Base-by-base conservation (phyloP, 2,113 vertebrate genomes). In the Oriolus oriolus region DNA sequence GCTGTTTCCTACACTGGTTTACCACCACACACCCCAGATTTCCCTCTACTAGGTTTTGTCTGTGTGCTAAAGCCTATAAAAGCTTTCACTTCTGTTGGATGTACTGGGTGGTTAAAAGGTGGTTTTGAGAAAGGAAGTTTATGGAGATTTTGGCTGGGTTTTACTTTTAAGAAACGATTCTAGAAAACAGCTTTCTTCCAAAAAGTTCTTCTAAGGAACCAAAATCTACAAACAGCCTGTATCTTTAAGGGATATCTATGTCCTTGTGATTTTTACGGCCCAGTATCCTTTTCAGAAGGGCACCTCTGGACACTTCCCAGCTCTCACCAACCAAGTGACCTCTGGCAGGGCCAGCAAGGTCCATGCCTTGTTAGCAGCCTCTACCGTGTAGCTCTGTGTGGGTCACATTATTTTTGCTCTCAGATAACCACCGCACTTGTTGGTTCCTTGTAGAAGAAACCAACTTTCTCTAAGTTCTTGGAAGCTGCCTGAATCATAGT, bases 381-480 rank as follows among this genome's bases (percentile, higher is more conserved):
- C 41, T 53, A 10, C n/a, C 49, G 6, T 4, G 0, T 39, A 7
- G 19, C 4, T 60, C 8, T 53, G 10, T 6, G 1, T 17, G 3
- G 4, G 28, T 70, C 35, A 31, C 3, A 0, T 53, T 45, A 22
- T 39, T 53, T 89, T 82, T 84, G 8, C 20, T 30, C 23, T 75
- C 47, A 3, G 4, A 6, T 59, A 52, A 42, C 23, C 17, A 42
- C 12, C 24, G 28, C 0, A 0, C 28, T 81, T 35, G 13, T n/a
- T 47, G 10, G 13, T 28, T 80, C 60, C 60, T 66, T 66, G 12
- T 61, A 37, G 49, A 73, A 57, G 49, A 45, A 14, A 2, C 7
- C 35, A 18, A 9, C 39, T 56, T 83, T 5, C 18, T 54, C 2
- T 41, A 33, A 44, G 74, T 90, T 85, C n/a, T 44, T 45, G 31